Percentiles rank a stretch among this genome's conserved stretches.
These are phyloP conservation scores for Aleiodes sp. DNA, from an alignment of 1,140 invertebrate genomes.

Conservation along the genomic window DNA sequence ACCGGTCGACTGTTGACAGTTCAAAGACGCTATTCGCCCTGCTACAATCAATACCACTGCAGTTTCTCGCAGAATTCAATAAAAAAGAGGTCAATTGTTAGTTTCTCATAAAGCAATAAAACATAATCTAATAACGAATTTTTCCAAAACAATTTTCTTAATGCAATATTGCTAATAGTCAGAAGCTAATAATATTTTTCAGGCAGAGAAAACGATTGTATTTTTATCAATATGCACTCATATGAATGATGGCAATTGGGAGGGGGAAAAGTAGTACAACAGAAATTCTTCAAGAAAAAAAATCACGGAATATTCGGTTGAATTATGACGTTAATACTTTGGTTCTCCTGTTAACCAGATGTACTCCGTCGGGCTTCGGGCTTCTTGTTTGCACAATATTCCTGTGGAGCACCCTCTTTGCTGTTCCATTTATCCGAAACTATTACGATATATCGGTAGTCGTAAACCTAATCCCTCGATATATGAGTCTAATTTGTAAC, in stretches of 20 bases:
- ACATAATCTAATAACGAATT: too few relatives aligned
- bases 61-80: not conserved
- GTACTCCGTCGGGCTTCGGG: slow-evolving; percentile 18
- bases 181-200: too few relatives aligned
- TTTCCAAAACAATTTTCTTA: too few relatives aligned
- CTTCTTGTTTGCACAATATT: slow-evolving; percentile 34
- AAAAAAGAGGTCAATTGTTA: too few relatives aligned
- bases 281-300: not conserved
- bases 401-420: not conserved
- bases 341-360: slow-evolving; percentile 4
- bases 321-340: slow-evolving; percentile 24
- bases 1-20: not conserved
- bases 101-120: too few relatives aligned
- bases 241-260: too few relatives aligned
- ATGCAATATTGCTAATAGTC: too few relatives aligned
- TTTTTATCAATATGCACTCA: too few relatives aligned
- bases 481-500: slow-evolving; percentile 56
- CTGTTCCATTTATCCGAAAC: slow-evolving; percentile 22
- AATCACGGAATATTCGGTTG: not conserved
- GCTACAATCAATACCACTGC: not conserved
- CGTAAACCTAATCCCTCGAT: slow-evolving; percentile 49
- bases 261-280: too few relatives aligned
- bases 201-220: too few relatives aligned
- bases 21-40: not conserved
- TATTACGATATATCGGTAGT: slow-evolving; percentile 36